Evolutionary conservation across 2,797 vertebrate species (phyloP), one percentile per base, ranked within the genome.

Genomic region (Paratrypauchen microcephalus): DNA sequence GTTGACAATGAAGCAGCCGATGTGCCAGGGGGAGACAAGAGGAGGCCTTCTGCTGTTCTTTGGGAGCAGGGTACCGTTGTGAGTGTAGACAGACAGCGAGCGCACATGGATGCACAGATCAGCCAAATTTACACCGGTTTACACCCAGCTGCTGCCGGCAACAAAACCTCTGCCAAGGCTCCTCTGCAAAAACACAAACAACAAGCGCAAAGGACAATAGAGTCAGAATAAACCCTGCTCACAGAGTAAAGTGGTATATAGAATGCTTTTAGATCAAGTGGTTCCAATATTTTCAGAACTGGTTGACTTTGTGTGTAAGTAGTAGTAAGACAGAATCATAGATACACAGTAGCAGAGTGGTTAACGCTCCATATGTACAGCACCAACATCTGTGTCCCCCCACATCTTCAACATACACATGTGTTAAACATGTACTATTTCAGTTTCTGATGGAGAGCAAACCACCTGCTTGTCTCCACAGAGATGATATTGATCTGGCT

Each of bases 71-170:
- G 72, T 77, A 55, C 19, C 75, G 76, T 74, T 79, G 74, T 73
- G 73, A 57, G 78, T 70, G 60, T 64, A 74, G 73, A 74, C 71
- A 68, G 74, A 76, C 69, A 59, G 78, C 1, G 57, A 59, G 79
- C 1, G 18, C 57, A n/a, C 80, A 83, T 74, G 69, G 76, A 83
- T 83, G 86, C 75, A 69, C 64, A 65, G 50, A 71, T 76, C 69
- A 75, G 76, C 78, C 76, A 69, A 84, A 75, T 69, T 66, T 82
- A 87, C 0, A 59, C 56, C 59, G 75, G 76, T 86, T 84, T 76
- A 86, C 73, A 84, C 76, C 63, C 74, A 70, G 26, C 67, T 66
- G 79, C 82, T 73, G 70, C 67, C 61, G 83, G 85, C 76, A 79
- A 73, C 41, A 65, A 78, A 68, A 83, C 72, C 65, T 79, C 70